A percentile compares a stretch with the other conserved stretches of the same genome.
phyloP scores from a whole-genome alignment of 1,140 invertebrate genomes.

The Drosophila seguyi region DNA sequence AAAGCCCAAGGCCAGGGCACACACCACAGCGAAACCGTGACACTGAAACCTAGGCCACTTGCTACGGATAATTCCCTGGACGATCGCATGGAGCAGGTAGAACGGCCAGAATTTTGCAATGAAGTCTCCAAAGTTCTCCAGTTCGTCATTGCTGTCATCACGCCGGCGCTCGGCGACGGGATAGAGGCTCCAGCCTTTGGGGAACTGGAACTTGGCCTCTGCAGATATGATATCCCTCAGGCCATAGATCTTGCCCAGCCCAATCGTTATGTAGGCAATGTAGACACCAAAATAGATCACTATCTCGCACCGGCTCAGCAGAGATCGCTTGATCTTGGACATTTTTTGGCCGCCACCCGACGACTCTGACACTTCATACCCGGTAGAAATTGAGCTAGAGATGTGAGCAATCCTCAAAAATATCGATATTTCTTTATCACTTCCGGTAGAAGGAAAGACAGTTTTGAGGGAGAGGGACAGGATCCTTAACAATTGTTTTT shows the following conservation, averaged over 20 bases:
- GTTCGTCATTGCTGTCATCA: conserved; percentile 76
- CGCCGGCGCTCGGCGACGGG: conserved; percentile 39
- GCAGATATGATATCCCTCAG: conserved; percentile 53
- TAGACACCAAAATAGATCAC: conserved; percentile 67
- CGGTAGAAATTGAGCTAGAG: conserved; percentile 8
- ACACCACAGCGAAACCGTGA: conserved; percentile 42
- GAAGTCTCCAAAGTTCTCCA: conserved; percentile 76
- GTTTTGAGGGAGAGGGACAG: neutral
- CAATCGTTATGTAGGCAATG: conserved; percentile 67
- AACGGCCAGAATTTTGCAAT: conserved; percentile 64
- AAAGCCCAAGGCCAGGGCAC: conserved; percentile 37
- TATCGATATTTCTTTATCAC: conserved; percentile 14
- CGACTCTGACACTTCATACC: conserved; percentile 4
- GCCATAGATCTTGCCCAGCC: conserved; percentile 67
- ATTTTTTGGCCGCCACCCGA: neutral
- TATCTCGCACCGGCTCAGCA: conserved; percentile 64
- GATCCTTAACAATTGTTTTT: neutral
- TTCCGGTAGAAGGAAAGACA: neutral
- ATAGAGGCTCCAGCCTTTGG: conserved; percentile 55
- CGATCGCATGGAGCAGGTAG: conserved; percentile 66
- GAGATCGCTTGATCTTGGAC: conserved; percentile 29
- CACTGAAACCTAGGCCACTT: conserved; percentile 22
- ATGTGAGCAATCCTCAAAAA: neutral
- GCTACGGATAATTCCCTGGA: conserved; percentile 30
- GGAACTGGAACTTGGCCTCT: conserved; percentile 56